Evolutionary conservation across 2,113 vertebrate genomes (phyloP).

Genomic region (Xenopus tropicalis): DNA sequence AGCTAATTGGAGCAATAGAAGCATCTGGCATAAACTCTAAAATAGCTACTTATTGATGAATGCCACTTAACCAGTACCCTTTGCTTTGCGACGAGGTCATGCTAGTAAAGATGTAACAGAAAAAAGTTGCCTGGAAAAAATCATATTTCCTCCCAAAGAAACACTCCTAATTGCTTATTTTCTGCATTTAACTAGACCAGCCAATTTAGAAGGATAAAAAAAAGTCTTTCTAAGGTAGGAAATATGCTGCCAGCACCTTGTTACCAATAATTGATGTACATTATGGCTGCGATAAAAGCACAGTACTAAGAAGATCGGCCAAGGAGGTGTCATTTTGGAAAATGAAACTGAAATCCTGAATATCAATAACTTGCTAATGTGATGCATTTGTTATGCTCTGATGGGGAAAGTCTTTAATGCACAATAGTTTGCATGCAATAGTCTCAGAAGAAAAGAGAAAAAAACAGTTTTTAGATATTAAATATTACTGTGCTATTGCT

Average conservation of each 20-base stretch:
- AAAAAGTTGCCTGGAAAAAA: conserved; percentile 26
- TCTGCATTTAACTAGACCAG: conserved; percentile 21
- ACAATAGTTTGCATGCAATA: neutral
- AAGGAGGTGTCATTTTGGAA: conserved; percentile 31
- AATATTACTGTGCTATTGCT: too few species aligned
- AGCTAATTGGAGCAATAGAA: conserved; percentile 56
- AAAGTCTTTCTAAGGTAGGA: conserved; percentile 12
- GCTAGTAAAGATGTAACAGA: conserved; percentile 33
- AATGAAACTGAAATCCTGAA: conserved; percentile 18
- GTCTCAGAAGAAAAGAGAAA: neutral
- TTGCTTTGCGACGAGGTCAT: conserved; percentile 41
- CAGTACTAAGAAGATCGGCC: conserved; percentile 5
- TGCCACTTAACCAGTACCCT: conserved; percentile 44
- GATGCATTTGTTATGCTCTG: conserved; percentile 18
- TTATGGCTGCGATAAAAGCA: conserved; percentile 15
- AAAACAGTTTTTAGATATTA: neutral
- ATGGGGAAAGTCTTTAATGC: conserved; percentile 12
- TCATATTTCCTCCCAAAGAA: conserved; percentile 27
- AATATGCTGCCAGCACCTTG: conserved; percentile 22
- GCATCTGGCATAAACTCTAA: conserved; percentile 44
- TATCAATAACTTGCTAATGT: conserved; percentile 22
- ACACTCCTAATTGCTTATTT: conserved; percentile 31
- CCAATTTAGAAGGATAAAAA: conserved; percentile 20
- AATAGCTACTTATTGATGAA: conserved; percentile 47
- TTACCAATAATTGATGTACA: conserved; percentile 37